These are phyloP conservation scores for Mastacembelus armatus DNA, from an alignment of 2,797 vertebrate species.

Conservation along the genomic window DNA sequence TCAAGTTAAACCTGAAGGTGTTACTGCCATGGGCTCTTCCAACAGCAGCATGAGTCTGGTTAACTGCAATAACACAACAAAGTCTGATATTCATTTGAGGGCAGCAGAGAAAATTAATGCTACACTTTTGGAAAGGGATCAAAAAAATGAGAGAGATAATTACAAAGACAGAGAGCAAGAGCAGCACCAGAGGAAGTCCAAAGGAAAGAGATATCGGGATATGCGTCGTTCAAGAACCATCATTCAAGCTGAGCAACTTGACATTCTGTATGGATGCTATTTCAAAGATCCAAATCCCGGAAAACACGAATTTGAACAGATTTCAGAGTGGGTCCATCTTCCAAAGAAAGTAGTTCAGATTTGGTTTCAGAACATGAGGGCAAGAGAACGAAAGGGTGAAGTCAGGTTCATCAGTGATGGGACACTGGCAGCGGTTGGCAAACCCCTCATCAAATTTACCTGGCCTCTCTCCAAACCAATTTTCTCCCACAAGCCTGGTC, in stretches of 20 bases:
- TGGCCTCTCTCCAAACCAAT: slow-evolving; percentile 87
- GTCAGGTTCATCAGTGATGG: slow-evolving; percentile 90
- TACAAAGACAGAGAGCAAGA: slow-evolving; percentile 75
- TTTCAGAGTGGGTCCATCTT: slow-evolving; percentile 93
- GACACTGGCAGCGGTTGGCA: slow-evolving; percentile 86
- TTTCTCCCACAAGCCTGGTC: slow-evolving; percentile 81
- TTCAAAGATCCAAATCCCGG: slow-evolving; percentile 95
- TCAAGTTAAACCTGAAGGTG: slow-evolving; percentile 84
- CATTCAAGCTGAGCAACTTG: slow-evolving; percentile 93
- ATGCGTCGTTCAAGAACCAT: slow-evolving; percentile 93
- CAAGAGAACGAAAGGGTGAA: slow-evolving; percentile 93
- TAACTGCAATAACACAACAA: slow-evolving; percentile 79
- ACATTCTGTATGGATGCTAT: slow-evolving; percentile 95
- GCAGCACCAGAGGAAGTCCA: slow-evolving; percentile 80
- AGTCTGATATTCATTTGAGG: slow-evolving; percentile 81
- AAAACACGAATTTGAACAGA: slow-evolving; percentile 93
- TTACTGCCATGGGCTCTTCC: slow-evolving; percentile 64
- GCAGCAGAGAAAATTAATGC: slow-evolving; percentile 79
- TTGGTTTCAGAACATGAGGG: slow-evolving; percentile 97
- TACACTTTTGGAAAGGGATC: slow-evolving; percentile 71
- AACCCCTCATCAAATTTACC: slow-evolving; percentile 88
- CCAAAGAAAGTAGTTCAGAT: slow-evolving; percentile 96
- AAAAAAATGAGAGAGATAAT: slow-evolving; percentile 61
- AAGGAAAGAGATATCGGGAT: slow-evolving; percentile 83
- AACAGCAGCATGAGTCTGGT: slow-evolving; percentile 70